Percentiles rank a stretch among this genome's conserved stretches.
Conservation (phyloP, 1,140 invertebrate species). For the Zeugodacus cucurbitae region DNA sequence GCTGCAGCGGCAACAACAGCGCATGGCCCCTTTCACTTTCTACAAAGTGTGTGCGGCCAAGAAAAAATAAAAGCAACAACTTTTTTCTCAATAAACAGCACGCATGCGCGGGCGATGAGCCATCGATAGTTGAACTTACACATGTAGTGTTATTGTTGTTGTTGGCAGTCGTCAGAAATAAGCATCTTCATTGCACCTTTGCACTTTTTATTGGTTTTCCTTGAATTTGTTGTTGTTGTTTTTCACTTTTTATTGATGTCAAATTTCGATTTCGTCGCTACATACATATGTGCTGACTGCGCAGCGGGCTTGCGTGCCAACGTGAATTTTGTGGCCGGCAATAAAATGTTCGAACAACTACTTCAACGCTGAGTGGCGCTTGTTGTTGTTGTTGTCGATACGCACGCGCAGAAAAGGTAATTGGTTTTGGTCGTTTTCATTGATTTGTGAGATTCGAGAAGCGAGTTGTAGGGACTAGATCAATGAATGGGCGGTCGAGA, state of each 20-base stretch:
- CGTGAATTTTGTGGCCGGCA: neutral
- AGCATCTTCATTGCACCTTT: constrained; percentile 23
- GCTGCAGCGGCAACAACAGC: neutral
- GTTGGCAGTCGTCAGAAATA: neutral
- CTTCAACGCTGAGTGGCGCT: neutral
- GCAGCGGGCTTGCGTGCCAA: neutral
- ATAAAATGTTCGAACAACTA: neutral
- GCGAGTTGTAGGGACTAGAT: neutral
- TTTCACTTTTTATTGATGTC: neutral
- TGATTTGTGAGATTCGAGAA: neutral
- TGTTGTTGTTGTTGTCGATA: neutral
- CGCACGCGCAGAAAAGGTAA: neutral
- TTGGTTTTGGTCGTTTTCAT: neutral
- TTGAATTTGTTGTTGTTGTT: neutral
- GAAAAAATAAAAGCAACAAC: neutral
- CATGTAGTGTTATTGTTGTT: neutral
- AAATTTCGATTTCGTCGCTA: neutral
- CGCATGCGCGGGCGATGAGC: constrained; percentile 11
- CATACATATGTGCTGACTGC: neutral
- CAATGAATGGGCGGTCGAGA: neutral
- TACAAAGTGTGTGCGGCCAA: neutral
- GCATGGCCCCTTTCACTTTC: neutral
- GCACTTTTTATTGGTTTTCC: neutral
- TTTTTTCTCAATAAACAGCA: neutral
- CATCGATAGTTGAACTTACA: neutral